A percentile compares a stretch with the other conserved stretches of the same genome.
Conservation (phyloP, 2,888 invertebrate genomes). For the Hyalella azteca region DNA sequence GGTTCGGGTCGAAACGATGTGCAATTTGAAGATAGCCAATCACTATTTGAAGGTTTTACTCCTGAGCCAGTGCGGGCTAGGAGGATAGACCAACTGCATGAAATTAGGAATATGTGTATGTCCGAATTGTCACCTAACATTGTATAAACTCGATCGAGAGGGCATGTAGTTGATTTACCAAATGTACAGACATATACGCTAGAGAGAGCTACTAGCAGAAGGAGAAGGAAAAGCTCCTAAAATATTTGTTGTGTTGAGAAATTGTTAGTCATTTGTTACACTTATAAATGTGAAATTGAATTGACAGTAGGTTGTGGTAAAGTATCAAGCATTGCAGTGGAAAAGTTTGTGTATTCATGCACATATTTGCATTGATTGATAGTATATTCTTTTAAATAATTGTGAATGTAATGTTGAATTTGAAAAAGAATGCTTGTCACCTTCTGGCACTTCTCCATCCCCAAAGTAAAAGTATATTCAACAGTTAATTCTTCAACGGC, state of each 20-base stretch:
- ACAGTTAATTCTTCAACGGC: no score
- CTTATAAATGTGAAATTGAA: not conserved
- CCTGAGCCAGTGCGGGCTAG: not conserved
- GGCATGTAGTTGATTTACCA: not conserved
- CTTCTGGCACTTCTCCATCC: no score
- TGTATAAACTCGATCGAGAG: not conserved
- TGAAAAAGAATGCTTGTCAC: no score
- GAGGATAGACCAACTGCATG: not conserved
- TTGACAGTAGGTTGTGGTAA: not conserved
- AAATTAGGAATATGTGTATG: not conserved
- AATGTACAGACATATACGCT: not conserved
- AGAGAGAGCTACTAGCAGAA: not conserved
- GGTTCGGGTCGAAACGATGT: no score
- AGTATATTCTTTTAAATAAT: no score
- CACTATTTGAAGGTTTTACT: not conserved
- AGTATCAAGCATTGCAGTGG: no score
- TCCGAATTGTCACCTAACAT: not conserved
- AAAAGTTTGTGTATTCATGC: no score
- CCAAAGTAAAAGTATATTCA: no score
- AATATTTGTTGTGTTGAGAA: not conserved
- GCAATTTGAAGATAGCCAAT: no score
- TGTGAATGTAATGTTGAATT: no score
- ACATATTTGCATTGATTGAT: no score
- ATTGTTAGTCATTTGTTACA: not conserved
- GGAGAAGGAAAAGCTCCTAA: not conserved